Evolutionary conservation across 2,888 invertebrate genomes (phyloP).

Genomic region (Acanthoscelides obtectus): DNA sequence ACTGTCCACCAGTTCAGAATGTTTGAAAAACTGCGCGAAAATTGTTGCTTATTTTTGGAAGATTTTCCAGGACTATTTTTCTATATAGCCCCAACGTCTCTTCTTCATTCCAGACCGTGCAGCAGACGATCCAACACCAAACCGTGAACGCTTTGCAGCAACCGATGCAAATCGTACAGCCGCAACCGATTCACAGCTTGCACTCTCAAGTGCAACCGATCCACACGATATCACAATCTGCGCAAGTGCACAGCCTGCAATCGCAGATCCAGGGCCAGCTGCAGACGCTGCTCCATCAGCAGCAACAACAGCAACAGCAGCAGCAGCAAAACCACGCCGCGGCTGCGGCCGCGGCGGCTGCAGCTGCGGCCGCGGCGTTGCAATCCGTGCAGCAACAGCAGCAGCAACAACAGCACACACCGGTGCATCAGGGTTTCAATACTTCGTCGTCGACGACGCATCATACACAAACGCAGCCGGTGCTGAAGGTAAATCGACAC

Average conservation of each 20-base stretch:
- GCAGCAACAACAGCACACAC: constrained; percentile 14
- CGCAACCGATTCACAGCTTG: constrained; percentile 40
- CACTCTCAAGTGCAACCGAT: constrained; percentile 36
- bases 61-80: no score
- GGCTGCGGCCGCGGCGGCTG: neutral
- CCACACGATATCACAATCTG: constrained; percentile 34
- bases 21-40: no score
- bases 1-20: no score
- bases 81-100: no score
- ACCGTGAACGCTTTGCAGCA: constrained; percentile 39
- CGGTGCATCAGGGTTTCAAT: constrained; percentile 25
- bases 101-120: constrained; percentile 16
- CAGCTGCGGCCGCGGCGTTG: neutral
- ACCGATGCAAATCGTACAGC: constrained; percentile 44
- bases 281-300: constrained; percentile 33
- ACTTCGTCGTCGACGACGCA: no score
- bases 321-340: constrained; percentile 24
- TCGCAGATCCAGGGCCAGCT: constrained; percentile 38
- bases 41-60: no score
- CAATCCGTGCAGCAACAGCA: constrained; percentile 19
- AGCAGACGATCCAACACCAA: constrained; percentile 38
- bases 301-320: constrained; percentile 32
- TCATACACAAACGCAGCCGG: constrained; percentile 34
- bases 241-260: constrained; percentile 40
- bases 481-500: constrained; percentile 38